A percentile compares a stretch with the other conserved stretches of the same genome.
Conservation (phyloP, 2,113 vertebrate species). For the Stigmatopora nigra region DNA sequence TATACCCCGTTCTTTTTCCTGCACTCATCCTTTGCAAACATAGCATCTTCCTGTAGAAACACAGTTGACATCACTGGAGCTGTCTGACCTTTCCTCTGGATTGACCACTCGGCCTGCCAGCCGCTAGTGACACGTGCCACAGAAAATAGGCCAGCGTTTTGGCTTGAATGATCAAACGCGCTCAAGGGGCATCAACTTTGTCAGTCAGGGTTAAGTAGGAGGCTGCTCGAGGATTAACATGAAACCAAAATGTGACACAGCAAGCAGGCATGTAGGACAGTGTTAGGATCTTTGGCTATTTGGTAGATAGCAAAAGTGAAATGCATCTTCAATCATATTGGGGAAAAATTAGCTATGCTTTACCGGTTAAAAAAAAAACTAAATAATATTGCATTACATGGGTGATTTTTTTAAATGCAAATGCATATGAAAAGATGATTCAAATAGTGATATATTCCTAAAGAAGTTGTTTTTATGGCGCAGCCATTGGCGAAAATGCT, state of each 20-base stretch:
- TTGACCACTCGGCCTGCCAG: slow-evolving; percentile 8
- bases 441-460: neutral
- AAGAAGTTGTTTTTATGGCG: slow-evolving; percentile 16
- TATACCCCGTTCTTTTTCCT: slow-evolving; percentile 20
- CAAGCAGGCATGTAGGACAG: slow-evolving; percentile 6
- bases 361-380: too few species aligned
- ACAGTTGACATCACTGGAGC: slow-evolving; percentile 22
- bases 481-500: slow-evolving; percentile 18
- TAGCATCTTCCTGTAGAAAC: slow-evolving; percentile 41
- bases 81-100: slow-evolving; percentile 27
- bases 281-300: neutral
- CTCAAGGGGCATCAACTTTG: slow-evolving; percentile 3
- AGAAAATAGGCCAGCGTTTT: slow-evolving; percentile 9
- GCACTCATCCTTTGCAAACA: slow-evolving; percentile 24
- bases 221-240: slow-evolving; percentile 9
- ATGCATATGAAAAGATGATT: too few species aligned
- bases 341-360: neutral
- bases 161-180: slow-evolving; percentile 19
- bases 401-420: too few species aligned
- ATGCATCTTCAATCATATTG: neutral
- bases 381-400: neutral
- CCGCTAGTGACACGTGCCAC: slow-evolving; percentile 28
- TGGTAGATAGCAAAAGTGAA: neutral
- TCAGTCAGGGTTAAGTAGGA: slow-evolving; percentile 11
- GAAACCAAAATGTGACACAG: slow-evolving; percentile 19